Evolutionary conservation across 2,888 invertebrate genomes (phyloP).

Genomic region (Lasioglossum pauxillum): DNA sequence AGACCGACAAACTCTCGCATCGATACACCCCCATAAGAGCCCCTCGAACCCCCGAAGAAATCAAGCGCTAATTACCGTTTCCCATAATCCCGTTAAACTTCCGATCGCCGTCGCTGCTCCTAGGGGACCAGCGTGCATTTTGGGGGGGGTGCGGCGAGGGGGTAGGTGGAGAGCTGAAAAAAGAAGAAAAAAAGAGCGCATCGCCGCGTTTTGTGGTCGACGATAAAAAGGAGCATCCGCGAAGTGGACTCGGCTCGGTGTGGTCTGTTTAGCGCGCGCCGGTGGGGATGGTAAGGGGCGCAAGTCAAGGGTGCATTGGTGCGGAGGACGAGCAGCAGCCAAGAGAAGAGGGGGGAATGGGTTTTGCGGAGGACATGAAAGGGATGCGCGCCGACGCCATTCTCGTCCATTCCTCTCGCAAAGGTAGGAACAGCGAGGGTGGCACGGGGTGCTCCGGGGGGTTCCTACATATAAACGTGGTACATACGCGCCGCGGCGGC

Average conservation of each 20-base stretch:
- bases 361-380: constrained; percentile 73
- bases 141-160: constrained; percentile 9
- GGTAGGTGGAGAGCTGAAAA: background rate
- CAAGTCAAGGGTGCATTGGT: constrained; percentile 72
- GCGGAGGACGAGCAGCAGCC: constrained; percentile 70
- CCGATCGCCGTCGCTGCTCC: constrained; percentile 30
- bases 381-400: constrained; percentile 76
- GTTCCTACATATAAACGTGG: constrained; percentile 22
- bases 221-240: constrained; percentile 66
- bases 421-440: constrained; percentile 60
- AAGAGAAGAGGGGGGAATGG: constrained; percentile 68
- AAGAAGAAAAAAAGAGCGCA: constrained; percentile 52
- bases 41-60: background rate
- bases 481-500: constrained; percentile 24
- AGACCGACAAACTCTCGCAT: background rate
- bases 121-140: constrained; percentile 3
- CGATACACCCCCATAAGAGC: background rate
- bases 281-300: constrained; percentile 69
- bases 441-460: constrained; percentile 28
- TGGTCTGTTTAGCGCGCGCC: constrained; percentile 54
- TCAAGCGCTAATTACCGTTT: background rate
- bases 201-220: constrained; percentile 58
- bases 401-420: constrained; percentile 72
- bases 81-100: constrained; percentile 14
- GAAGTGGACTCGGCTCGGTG: constrained; percentile 67